Evolutionary conservation across 2,888 invertebrate species (phyloP), one percentile per base, ranked within the genome.

Genomic region (Sceliomorpha sp.): DNA sequence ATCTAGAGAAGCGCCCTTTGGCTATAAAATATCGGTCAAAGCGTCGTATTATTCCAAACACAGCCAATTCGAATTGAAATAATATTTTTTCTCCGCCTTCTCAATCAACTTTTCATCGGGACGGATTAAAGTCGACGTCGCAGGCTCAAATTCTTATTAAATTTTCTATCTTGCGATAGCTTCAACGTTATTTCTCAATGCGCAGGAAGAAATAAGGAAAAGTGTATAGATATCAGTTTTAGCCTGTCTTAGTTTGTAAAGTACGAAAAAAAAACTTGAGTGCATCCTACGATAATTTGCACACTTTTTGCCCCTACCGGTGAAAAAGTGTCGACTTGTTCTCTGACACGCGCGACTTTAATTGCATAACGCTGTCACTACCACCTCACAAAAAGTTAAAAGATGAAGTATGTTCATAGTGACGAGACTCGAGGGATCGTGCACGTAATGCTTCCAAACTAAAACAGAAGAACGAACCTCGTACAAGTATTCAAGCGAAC

Each of bases 41-140:
- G 53, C 63, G 63, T 48, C 64, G 67, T 68, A 74, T 75, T 78
- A 78, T 73, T 74, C 64, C 71, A 48, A 53, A 59, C 32, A 40
- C 47, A 42, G 20, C 47, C 56, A 51, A 37, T 27, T 37, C 47
- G 29, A 42, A 60, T 47, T 51, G 64, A 62, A 72, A 74, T 76
- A 63, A 73, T 67, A 72, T 70, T 72, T 73, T 74, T 69, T 53
- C n/a, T 64, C 32, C 24, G 9, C 20, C 26, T 14, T 10, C 20
- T 7, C 9, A 8, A 12, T 32, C 32, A 12, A 10, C 3, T 32
- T 32, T 10, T 32, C 32, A 32, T 32, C 9, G n/a, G 7, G 5
- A 7, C 32, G 32, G 7, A 12, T 10, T 32, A 9, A n/a, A n/a
- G n/a, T n/a, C n/a, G n/a, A n/a, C n/a, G n/a, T n/a, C n/a, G n/a